Conservation (phyloP, 2,797 vertebrate genomes). For the Scolopax bukidnonensis region DNA sequence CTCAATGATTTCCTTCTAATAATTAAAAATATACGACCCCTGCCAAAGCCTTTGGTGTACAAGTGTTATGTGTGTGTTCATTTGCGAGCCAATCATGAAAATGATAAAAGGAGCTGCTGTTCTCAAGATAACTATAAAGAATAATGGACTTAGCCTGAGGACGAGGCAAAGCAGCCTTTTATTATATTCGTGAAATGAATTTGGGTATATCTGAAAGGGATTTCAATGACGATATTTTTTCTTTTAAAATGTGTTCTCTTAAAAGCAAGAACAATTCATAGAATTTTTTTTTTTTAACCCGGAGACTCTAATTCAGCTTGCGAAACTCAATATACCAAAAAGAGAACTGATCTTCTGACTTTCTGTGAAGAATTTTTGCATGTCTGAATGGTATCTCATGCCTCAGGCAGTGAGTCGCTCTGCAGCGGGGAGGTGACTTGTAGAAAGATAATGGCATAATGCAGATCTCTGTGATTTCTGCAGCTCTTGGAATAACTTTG, state of each 20-base stretch:
- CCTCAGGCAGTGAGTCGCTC: constrained; percentile 24
- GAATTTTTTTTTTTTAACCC: background rate
- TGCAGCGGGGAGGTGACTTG: background rate
- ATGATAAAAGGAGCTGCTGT: background rate
- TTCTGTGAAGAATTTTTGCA: background rate
- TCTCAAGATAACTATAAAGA: background rate
- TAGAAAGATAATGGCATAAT: background rate
- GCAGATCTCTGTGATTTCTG: background rate
- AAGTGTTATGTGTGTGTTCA: background rate
- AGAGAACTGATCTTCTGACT: background rate
- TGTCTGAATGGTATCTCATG: background rate
- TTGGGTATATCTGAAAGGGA: background rate
- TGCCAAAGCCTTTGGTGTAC: background rate
- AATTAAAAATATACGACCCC: background rate
- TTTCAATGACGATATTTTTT: background rate
- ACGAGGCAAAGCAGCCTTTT: background rate
- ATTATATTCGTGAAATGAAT: background rate
- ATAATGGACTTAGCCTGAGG: background rate
- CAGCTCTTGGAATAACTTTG: constrained; percentile 1
- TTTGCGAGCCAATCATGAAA: background rate
- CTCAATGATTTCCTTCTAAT: background rate
- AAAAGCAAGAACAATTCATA: background rate
- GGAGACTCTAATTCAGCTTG: background rate
- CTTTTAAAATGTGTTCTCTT: background rate
- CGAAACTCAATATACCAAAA: background rate